Evolutionary conservation across 2,113 vertebrate species (phyloP), one percentile per base, ranked within the genome.

Genomic region (Canis aureus): DNA sequence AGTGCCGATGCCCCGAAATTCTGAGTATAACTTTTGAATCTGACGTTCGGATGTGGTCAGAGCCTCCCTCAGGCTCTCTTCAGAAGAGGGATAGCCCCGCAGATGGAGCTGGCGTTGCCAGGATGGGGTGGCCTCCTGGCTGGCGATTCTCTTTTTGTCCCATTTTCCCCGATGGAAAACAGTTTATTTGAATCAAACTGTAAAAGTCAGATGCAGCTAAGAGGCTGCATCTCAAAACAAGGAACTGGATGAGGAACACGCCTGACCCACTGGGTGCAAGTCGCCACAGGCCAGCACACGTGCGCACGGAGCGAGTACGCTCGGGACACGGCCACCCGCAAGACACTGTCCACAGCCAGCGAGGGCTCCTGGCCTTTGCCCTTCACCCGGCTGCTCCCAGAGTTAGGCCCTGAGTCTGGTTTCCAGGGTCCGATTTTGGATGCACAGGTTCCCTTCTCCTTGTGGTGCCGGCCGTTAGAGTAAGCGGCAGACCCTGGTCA

Each of bases 401-500:
- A 43, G 5, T n/a, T 0, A 22, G 38, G 64, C 16, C 11, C 23
- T 0, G 8, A 6, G 6, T 9, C n/a, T 51, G 12, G 29, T 5
- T 11, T 62, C 62, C 16, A 2, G 55, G 82, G 35, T 16, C 80
- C 0, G 0, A 3, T 19, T 2, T 19, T 1, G 76, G 29, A 66
- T 8, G 22, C 35, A 16, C 0, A 0, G 19, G 32, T 4, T 11
- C 80, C 0, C 23, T 27, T 8, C 29, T 53, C 67, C 66, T n/a
- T 12, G 13, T 0, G 19, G 8, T 17, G 0, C 0, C 0, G 27
- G n/a, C 49, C 0, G 4, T 66, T 1, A 16, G 35, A 6, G 19
- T 0, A 20, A 2, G 6, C 1, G 0, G 51, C 27, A 11, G 55
- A 0, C 9, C 55, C 6, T 0, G 1, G 88, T 49, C 60, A 4